Base-by-base conservation (phyloP, 2,888 invertebrate genomes). In the Elgonia sp. region DNA sequence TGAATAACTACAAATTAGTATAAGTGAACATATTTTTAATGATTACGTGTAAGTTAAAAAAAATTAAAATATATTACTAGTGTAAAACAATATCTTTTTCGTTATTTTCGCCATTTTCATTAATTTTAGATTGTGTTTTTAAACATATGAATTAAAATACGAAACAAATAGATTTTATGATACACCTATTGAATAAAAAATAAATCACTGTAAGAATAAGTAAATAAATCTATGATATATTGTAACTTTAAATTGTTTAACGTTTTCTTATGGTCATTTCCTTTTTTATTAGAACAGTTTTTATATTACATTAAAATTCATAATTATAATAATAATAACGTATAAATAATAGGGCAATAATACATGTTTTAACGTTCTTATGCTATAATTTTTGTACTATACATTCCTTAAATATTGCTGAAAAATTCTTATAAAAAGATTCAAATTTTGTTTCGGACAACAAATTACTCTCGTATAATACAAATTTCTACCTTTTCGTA, bases 1-100 rank as follows among this genome's bases (percentile, higher is more conserved):
- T 29, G 72, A 77, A 63, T 77, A 84, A 62, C 14, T 72, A 84
- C 69, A 72, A 72, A 77, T 77, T 84, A 84, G 72, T 63, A 21
- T 84, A 84, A 84, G 84, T 72, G 42, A 37, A 84, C n/a, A 77
- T 77, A 77, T 77, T 84, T 84, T 84, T 77, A 84, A 77, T 60
- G 50, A 77, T 53, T 84, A 77, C 12, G 46, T 65, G 63, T 72
- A 70, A 84, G 77, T 70, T 77, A 39, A 20, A 8, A 69, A 67
- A 40, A 76, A 76, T 63, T 57, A 39, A 67, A 79, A 57, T 79
- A 79, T 67, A 79, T 53, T 84, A 77, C 57, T 76, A 84, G 65
- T 76, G 37, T 70, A 62, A 40, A 46, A 37, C 53, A 37, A 70
- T 62, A 63, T 57, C 37, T 65, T 18, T 63, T 70, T 83, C 77